Evolutionary conservation across 2,113 vertebrate species (phyloP), one percentile per base, ranked within the genome.

Genomic region (Tragelaphus buxtoni): DNA sequence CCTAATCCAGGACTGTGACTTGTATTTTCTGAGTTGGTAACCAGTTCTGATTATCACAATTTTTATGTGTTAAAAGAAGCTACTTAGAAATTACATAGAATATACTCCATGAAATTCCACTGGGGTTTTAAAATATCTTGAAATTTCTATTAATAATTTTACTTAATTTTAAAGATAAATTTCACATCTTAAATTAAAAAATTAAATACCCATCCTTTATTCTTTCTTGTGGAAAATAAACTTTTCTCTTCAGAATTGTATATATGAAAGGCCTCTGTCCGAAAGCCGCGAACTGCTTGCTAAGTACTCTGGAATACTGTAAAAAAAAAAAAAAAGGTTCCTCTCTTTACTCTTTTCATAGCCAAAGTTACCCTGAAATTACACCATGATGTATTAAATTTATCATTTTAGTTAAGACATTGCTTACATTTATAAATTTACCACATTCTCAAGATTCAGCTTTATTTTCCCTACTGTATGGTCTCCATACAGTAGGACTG

Each of bases 191-290:
- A 88, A 94, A 90, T 61, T 69, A 1, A 65, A 93, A 96, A 97
- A 72, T 69, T 58, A 96, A 97, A 93, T 98, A 98, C 98, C 98
- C 97, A 20, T 94, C 32, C 2, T 12, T 0, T 16, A 42, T 18
- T 20, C 4, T 28, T 3, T 1, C 0, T 4, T 26, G 0, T 60
- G 97, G 2, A 28, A 1, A 0, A 35, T 96, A 97, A 5, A 0
- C 0, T 32, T 17, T 89, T 32, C 1, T 84, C 61, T 77, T 90
- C 56, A 82, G 47, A 94, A 39, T 0, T 80, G 63, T 97, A 14
- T n/a, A 4, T 87, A 97, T 17, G 86, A 0, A 0, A 84, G 95
- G 79, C 5, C 49, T 17, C 65, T 98, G 87, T 88, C 96, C 97
- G 94, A 98, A 91, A 76, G 87, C 80, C 20, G 83, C 39, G 56